A percentile compares a stretch with the other conserved stretches of the same genome.
These are phyloP conservation scores for Erpetoichthys calabaricus DNA, from an alignment of 2,797 vertebrate genomes.

Conservation along the genomic window DNA sequence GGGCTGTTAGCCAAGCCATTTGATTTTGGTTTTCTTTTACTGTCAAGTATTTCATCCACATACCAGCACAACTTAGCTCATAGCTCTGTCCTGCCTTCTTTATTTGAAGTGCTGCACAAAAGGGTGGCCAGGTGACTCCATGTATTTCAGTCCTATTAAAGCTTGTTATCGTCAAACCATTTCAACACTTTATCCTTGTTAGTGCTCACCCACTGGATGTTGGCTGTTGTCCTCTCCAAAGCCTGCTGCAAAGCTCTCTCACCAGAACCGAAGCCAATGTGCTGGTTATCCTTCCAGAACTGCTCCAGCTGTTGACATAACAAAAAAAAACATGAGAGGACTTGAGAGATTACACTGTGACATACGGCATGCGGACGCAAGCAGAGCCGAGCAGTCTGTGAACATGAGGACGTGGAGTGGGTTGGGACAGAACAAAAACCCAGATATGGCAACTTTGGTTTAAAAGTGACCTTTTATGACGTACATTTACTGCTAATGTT, in stretches of 20 bases:
- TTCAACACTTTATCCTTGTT: conserved; percentile 46
- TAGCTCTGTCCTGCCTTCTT: too few species aligned
- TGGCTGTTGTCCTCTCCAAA: conserved; percentile 67
- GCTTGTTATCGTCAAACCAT: conserved; percentile 50
- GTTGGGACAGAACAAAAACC: too few species aligned
- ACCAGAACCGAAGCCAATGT: conserved; percentile 70
- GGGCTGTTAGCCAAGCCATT: too few species aligned
- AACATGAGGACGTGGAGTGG: too few species aligned
- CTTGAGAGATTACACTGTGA: neutral
- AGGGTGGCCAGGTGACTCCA: rapidly evolving
- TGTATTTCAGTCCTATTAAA: conserved; percentile 10
- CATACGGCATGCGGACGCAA: too few species aligned
- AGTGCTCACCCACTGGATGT: conserved; percentile 73
- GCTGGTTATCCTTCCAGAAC: conserved; percentile 58
- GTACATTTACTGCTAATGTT: too few species aligned
- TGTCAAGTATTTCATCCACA: neutral
- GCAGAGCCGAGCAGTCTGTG: too few species aligned
- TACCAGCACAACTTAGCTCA: neutral
- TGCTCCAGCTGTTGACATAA: conserved; percentile 52
- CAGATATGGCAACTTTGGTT: too few species aligned
- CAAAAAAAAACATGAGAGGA: conserved; percentile 3
- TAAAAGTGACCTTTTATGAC: too few species aligned
- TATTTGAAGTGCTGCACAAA: rapidly evolving
- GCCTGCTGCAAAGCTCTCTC: conserved; percentile 71
- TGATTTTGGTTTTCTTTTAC: too few species aligned